Conservation (phyloP, 2,888 invertebrate species). For the Lydus trimaculatus region DNA sequence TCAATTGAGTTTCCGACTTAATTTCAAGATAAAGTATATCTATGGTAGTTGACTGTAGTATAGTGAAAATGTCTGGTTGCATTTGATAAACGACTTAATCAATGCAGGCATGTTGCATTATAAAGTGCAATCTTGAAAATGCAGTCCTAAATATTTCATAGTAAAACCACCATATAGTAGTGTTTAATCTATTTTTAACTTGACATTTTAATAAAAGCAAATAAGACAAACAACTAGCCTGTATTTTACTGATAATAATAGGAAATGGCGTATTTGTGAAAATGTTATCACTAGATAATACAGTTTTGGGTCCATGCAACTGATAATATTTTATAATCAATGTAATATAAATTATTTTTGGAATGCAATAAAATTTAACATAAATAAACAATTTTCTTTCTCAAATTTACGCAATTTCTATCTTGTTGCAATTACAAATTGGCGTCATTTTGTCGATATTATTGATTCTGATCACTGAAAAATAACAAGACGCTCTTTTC, state of each 20-base stretch:
- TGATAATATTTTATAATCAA: not conserved
- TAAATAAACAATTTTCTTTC: not conserved
- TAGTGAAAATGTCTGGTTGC: not conserved
- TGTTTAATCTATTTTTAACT: not conserved
- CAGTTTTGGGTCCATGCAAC: not conserved
- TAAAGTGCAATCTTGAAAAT: conserved; percentile 10
- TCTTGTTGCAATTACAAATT: too few relatives aligned
- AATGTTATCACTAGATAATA: not conserved
- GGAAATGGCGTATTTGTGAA: conserved; percentile 1
- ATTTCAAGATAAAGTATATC: not conserved
- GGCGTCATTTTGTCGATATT: too few relatives aligned
- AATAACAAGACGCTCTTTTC: too few relatives aligned
- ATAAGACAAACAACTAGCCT: not conserved
- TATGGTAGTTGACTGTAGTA: not conserved
- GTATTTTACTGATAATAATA: not conserved
- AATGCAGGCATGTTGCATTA: conserved; percentile 11
- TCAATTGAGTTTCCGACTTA: not conserved
- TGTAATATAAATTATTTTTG: not conserved
- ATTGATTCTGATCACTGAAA: too few relatives aligned
- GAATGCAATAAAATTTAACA: not conserved
- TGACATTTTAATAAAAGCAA: not conserved
- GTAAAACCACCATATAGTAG: not conserved
- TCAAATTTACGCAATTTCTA: too few relatives aligned
- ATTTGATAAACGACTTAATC: conserved; percentile 14
- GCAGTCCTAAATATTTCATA: conserved; percentile 4